Evolutionary conservation across 2,888 invertebrate species (phyloP).

Genomic region (Hydraecia micacea): DNA sequence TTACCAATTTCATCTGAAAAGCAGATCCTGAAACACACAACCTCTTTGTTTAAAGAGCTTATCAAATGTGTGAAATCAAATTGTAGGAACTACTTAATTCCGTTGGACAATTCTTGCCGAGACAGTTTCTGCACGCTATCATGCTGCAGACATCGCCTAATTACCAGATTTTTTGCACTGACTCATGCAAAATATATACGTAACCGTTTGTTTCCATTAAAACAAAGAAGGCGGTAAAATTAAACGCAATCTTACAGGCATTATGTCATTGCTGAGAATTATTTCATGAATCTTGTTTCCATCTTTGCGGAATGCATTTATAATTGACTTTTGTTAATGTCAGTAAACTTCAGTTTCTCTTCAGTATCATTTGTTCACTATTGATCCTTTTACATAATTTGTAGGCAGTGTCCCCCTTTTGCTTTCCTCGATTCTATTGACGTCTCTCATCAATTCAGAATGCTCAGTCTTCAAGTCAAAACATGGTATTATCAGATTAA

Average conservation of each 20-base stretch:
- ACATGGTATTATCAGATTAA: neutral
- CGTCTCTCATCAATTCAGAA: neutral
- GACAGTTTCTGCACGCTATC: conserved; percentile 54
- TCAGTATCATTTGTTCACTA: too few relatives aligned
- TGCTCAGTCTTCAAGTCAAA: neutral
- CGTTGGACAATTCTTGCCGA: conserved; percentile 50
- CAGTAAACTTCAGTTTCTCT: conserved; percentile 31
- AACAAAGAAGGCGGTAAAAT: conserved; percentile 53
- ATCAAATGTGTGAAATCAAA: conserved; percentile 58
- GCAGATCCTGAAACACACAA: neutral
- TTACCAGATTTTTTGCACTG: conserved; percentile 51
- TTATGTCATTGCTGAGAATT: conserved; percentile 52
- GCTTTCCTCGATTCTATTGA: neutral
- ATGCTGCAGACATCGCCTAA: conserved; percentile 36
- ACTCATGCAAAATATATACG: conserved; percentile 55
- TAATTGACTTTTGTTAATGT: conserved; percentile 20
- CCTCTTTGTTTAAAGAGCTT: conserved; percentile 46
- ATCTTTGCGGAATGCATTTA: conserved; percentile 34
- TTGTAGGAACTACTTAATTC: conserved; percentile 32
- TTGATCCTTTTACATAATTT: too few relatives aligned
- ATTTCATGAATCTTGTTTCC: conserved; percentile 34
- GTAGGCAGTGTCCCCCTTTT: too few relatives aligned
- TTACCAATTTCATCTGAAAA: neutral
- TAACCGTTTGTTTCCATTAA: conserved; percentile 45
- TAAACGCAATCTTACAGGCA: conserved; percentile 42